A percentile compares a stretch with the other conserved stretches of the same genome.
Evolutionary conservation across 2,888 invertebrate genomes (phyloP).

Genomic region (Neoitamus cyanurus): DNA sequence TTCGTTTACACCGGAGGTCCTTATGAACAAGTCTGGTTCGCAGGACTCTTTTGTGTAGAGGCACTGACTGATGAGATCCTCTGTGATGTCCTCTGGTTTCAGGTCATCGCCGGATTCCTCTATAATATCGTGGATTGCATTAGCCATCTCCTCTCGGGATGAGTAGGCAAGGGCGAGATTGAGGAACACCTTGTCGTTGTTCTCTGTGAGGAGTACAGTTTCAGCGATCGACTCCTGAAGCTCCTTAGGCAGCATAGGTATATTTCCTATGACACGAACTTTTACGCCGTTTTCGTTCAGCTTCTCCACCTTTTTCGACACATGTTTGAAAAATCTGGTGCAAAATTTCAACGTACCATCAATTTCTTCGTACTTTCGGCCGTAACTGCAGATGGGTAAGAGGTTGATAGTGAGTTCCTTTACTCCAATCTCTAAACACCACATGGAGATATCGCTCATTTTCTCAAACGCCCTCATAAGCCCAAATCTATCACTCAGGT

Average conservation of each 20-base stretch:
- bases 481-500: slow-evolving; percentile 80
- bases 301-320: slow-evolving; percentile 85
- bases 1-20: slow-evolving; percentile 96
- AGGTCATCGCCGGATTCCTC: slow-evolving; percentile 75
- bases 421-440: slow-evolving; percentile 91
- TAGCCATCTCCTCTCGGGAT: slow-evolving; percentile 85
- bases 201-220: slow-evolving; percentile 81
- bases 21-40: slow-evolving; percentile 87
- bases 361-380: slow-evolving; percentile 90
- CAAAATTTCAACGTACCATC: slow-evolving; percentile 88
- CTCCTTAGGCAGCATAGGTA: slow-evolving; percentile 82
- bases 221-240: slow-evolving; percentile 80
- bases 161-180: slow-evolving; percentile 89
- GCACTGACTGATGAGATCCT: slow-evolving; percentile 79
- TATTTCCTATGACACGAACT: slow-evolving; percentile 87
- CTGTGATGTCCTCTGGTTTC: slow-evolving; percentile 79
- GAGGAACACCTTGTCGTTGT: slow-evolving; percentile 80
- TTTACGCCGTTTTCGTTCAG: slow-evolving; percentile 86
- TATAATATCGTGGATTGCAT: slow-evolving; percentile 76
- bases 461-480: slow-evolving; percentile 88
- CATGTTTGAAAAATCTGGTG: slow-evolving; percentile 81
- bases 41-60: slow-evolving; percentile 80
- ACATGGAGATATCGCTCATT: slow-evolving; percentile 79
- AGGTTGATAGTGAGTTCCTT: slow-evolving; percentile 97
- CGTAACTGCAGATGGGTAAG: slow-evolving; percentile 99